Evolutionary conservation across 2,113 vertebrate species (phyloP).

Genomic region (Pycnonotus jocosus): DNA sequence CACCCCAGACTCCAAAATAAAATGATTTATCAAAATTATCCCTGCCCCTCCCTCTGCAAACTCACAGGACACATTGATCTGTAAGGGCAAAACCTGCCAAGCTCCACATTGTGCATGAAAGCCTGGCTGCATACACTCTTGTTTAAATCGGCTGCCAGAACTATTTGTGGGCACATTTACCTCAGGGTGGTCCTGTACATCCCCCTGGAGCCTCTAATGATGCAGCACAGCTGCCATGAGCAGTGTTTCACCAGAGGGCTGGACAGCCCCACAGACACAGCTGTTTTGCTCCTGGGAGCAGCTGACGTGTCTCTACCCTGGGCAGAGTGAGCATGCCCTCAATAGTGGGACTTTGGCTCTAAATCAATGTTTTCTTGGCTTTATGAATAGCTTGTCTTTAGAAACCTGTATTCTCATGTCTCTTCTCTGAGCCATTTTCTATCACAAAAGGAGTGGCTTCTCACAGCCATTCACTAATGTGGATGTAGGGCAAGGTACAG

Average conservation of each 20-base stretch:
- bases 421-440: background rate
- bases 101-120: background rate
- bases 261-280: background rate
- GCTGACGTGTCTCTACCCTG: background rate
- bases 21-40: background rate
- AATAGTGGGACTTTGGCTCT: background rate
- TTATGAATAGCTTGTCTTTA: background rate
- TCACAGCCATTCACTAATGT: background rate
- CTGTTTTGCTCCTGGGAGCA: background rate
- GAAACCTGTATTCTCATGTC: background rate
- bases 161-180: background rate
- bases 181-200: background rate
- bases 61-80: background rate
- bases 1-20: background rate
- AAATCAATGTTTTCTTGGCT: background rate
- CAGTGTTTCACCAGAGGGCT: background rate
- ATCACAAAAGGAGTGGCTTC: background rate
- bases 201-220: background rate
- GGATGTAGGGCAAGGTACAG: background rate
- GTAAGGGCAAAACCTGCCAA: background rate
- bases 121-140: background rate
- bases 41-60: rapidly evolving
- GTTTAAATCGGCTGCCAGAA: background rate
- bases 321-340: background rate
- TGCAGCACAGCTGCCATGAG: background rate